Evolutionary conservation across 53 echinoderm and acorn worm species (phyloP).

Genomic region (Glandiceps talaboti): DNA sequence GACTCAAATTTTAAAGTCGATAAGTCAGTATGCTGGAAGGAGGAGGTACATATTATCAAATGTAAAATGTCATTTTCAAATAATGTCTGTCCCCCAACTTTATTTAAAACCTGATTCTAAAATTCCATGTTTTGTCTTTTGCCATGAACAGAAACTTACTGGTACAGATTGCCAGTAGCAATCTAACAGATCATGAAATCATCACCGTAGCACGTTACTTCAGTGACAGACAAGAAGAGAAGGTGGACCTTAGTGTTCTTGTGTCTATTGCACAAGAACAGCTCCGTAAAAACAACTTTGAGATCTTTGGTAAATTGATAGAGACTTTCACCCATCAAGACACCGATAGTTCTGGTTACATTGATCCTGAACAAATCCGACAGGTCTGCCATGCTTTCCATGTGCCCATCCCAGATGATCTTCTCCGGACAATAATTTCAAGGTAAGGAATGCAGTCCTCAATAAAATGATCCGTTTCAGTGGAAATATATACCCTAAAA

Average conservation of each 20-base stretch:
- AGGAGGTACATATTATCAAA: too few relatives aligned
- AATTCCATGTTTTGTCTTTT: too few relatives aligned
- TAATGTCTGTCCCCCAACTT: too few relatives aligned
- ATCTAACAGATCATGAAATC: slow-evolving; percentile 80
- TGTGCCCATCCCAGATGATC: slow-evolving; percentile 77
- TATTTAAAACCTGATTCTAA: too few relatives aligned
- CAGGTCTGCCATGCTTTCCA: slow-evolving; percentile 91
- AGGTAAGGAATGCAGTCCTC: too few relatives aligned
- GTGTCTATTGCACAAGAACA: slow-evolving; percentile 93
- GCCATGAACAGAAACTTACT: slow-evolving; percentile 81
- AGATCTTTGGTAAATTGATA: slow-evolving; percentile 84
- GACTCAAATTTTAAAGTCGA: too few relatives aligned
- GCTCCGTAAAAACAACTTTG: slow-evolving; percentile 80
- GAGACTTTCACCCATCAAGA: slow-evolving; percentile 72
- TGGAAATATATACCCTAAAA: too few relatives aligned
- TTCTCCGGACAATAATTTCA: slow-evolving; percentile 50
- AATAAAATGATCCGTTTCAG: too few relatives aligned
- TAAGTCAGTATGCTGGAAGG: too few relatives aligned
- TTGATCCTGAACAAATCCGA: slow-evolving; percentile 67
- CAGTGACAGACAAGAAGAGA: slow-evolving; percentile 85
- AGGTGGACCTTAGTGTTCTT: slow-evolving; percentile 54
- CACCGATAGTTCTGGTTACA: slow-evolving; percentile 79
- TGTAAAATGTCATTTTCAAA: too few relatives aligned
- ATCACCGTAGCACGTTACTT: slow-evolving; percentile 72
- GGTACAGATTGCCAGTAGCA: slow-evolving; percentile 67